Conservation (phyloP, 2,888 invertebrate genomes). For the Pammene aurita region DNA sequence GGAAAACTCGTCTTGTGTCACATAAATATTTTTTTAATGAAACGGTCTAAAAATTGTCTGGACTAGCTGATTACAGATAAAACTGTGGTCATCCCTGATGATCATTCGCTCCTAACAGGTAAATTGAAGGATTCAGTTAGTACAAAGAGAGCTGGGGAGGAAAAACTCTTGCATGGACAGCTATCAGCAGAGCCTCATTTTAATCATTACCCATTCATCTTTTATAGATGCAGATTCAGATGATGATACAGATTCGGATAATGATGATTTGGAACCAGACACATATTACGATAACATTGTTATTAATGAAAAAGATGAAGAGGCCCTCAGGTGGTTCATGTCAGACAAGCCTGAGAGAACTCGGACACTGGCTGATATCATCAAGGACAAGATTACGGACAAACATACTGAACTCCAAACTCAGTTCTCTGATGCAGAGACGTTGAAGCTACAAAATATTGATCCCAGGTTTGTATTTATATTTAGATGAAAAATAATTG, state of each 20-base stretch:
- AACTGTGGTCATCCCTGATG: too few species aligned
- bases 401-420: constrained; percentile 95
- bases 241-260: constrained; percentile 78
- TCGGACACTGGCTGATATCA: constrained; percentile 93
- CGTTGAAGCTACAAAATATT: constrained; percentile 90
- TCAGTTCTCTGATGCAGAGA: constrained; percentile 91
- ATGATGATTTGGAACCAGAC: constrained; percentile 81
- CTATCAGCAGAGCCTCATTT: too few species aligned
- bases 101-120: too few species aligned
- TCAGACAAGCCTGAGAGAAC: constrained; percentile 78
- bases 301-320: constrained; percentile 94
- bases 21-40: too few species aligned
- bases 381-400: constrained; percentile 95
- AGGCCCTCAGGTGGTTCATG: constrained; percentile 91
- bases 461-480: constrained; percentile 85
- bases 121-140: too few species aligned
- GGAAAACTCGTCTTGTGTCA: too few species aligned
- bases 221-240: constrained; percentile 67
- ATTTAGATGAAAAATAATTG: not conserved
- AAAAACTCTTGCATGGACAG: too few species aligned
- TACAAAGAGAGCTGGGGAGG: too few species aligned
- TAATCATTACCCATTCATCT: not conserved
- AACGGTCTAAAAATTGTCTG: too few species aligned
- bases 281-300: constrained; percentile 88
- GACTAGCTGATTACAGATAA: too few species aligned